Base-by-base conservation (phyloP, 2,888 invertebrate genomes). In the Cartodere bifasciata region DNA sequence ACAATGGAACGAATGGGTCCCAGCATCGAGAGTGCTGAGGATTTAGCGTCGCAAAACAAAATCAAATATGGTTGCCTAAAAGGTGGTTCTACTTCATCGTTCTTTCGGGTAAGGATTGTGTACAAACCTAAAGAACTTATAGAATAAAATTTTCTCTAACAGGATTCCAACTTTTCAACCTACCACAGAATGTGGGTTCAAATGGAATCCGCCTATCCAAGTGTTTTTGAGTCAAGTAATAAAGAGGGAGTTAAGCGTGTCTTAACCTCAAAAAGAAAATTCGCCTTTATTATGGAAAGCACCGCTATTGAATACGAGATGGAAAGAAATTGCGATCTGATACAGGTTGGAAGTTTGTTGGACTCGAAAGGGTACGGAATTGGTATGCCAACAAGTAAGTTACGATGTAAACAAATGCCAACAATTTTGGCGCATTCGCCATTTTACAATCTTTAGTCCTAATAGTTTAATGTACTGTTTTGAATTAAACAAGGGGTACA, bases 271-370 rank as follows among this genome's bases (percentile, higher is more conserved):
- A 83, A 83, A 55, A 70, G 80, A 29, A 69, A 68, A 31, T 98
- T 91, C 57, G 97, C 97, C 3, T 97, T 83, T 56, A 67, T 98
- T 25, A 94, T 95, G 88, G 97, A 97, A 64, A 92, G 91, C 4
- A 84, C 91, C 0, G 80, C 83, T 2, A 80, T 97, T 40, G 95
- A 98, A 58, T 98, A 94, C 60, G 80, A 80, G 47, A 70, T 84
- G 39, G 83, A 88, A 56, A 68, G 84, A 37, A 71, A 86, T 47
- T 94, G 92, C 52, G 79, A 86, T 27, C 67, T 92, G 38, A 79
- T 74, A 51, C 81, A 85, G 65, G 76, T 86, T 5, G 86, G 90
- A 2, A 23, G 32, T 26, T 70, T 77, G 47, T 65, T 94, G 31
- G 91, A 92, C 53, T 80, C 82, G 27, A 92, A 92, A 56, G 90